Percentiles rank a stretch among this genome's conserved stretches.
Conservation (phyloP, 2,797 vertebrate genomes). For the Oreonectes daqikongensis region DNA sequence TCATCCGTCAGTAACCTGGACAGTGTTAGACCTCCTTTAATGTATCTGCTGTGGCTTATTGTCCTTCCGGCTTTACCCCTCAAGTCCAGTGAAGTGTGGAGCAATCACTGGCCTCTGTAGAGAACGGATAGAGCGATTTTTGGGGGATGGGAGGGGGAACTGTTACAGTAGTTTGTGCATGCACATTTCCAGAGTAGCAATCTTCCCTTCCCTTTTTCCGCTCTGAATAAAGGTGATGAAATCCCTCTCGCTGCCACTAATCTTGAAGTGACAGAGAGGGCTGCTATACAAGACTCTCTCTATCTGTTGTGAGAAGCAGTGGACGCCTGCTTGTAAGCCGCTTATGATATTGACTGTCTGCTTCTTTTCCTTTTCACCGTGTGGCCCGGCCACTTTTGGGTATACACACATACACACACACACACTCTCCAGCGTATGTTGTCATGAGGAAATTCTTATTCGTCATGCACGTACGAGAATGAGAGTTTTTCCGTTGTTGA, state of each 20-base stretch:
- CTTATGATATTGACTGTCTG: constrained; percentile 66
- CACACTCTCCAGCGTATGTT: constrained; percentile 49
- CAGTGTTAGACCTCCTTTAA: constrained; percentile 63
- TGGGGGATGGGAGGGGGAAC: constrained; percentile 35
- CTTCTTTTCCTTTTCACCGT: constrained; percentile 62
- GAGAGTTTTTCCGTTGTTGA: constrained; percentile 23
- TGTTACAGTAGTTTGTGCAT: constrained; percentile 64
- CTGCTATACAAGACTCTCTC: constrained; percentile 60
- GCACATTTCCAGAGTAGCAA: constrained; percentile 64
- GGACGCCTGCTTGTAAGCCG: constrained; percentile 62
- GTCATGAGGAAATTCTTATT: constrained; percentile 56
- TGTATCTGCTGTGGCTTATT: constrained; percentile 61
- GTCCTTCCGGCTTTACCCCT: constrained; percentile 57
- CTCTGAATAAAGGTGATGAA: constrained; percentile 65
- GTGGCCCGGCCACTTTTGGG: constrained; percentile 55
- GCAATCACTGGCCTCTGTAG: constrained; percentile 57
- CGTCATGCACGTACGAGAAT: constrained; percentile 46
- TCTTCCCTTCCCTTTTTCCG: constrained; percentile 61
- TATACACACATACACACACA: constrained; percentile 42
- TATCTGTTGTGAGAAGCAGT: constrained; percentile 63
- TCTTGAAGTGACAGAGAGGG: constrained; percentile 64
- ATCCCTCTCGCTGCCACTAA: constrained; percentile 64
- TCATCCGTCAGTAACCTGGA: constrained; percentile 62
- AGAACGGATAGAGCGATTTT: constrained; percentile 51
- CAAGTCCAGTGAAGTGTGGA: constrained; percentile 57